Evolutionary conservation across 2,888 invertebrate genomes (phyloP).

Genomic region (Agriopis marginaria): DNA sequence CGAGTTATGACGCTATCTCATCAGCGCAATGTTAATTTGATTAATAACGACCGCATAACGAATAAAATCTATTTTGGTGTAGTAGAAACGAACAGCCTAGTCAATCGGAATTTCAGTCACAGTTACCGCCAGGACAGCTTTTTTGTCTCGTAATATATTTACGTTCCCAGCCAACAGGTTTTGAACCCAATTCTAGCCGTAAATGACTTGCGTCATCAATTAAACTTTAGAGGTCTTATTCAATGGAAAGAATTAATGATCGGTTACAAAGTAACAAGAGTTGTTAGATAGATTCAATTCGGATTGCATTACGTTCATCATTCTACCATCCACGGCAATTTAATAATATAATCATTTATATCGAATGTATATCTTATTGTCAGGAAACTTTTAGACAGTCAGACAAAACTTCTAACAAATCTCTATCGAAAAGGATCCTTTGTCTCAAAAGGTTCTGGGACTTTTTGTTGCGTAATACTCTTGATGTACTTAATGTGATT

Average conservation of each 20-base stretch:
- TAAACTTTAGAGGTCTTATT: constrained; percentile 25
- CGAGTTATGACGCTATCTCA: constrained; percentile 33
- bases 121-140: background rate
- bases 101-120: background rate
- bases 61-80: constrained; percentile 3
- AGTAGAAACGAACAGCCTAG: background rate
- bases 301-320: constrained; percentile 53
- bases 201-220: constrained; percentile 26
- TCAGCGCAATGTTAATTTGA: constrained; percentile 39
- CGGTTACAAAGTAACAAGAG: constrained; percentile 41
- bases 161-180: constrained; percentile 4
- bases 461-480: constrained; percentile 20
- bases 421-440: constrained; percentile 22
- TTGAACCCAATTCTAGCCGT: background rate
- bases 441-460: constrained; percentile 12
- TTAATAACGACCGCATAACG: background rate
- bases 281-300: constrained; percentile 57
- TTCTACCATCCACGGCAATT: constrained; percentile 33
- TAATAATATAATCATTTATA: constrained; percentile 60
- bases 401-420: constrained; percentile 28
- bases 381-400: constrained; percentile 37
- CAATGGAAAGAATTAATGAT: constrained; percentile 21
- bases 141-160: constrained; percentile 1
- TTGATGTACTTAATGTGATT: background rate
- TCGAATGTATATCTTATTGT: constrained; percentile 41